phyloP scores from a whole-genome alignment of 2,888 invertebrate species.

The Athalia rosae region DNA sequence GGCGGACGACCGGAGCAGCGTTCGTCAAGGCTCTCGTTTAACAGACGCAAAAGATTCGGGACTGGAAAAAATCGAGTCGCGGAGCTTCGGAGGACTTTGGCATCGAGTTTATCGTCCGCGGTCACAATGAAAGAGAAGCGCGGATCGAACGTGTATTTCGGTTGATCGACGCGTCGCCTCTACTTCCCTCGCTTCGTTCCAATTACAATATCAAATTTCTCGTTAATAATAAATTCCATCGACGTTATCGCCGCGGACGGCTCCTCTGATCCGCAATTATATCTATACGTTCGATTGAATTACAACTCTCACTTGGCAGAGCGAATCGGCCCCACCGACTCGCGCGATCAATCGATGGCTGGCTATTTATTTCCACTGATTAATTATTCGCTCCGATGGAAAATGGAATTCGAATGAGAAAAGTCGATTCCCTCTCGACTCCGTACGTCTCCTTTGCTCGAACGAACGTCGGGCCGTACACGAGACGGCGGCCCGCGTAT shows the following conservation, averaged over 20 bases:
- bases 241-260: neutral
- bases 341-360: too few relatives aligned
- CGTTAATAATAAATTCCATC: constrained; percentile 7
- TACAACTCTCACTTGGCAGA: too few relatives aligned
- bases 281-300: too few relatives aligned
- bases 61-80: neutral
- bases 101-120: constrained; percentile 37
- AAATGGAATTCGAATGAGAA: neutral
- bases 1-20: neutral
- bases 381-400: neutral
- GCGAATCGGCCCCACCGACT: too few relatives aligned
- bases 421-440: too few relatives aligned
- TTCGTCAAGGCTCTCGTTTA: constrained; percentile 36
- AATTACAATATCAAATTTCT: constrained; percentile 28
- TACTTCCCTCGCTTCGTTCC: neutral
- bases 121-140: neutral
- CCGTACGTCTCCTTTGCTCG: neutral
- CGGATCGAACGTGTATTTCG: neutral
- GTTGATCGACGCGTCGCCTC: neutral
- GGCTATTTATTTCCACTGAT: too few relatives aligned
- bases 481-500: too few relatives aligned
- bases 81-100: constrained; percentile 33
- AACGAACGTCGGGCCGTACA: neutral
- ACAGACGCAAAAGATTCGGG: neutral
- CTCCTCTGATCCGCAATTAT: neutral